Evolutionary conservation across 37 sponge, comb jelly and placozoan species (phyloP).

Genomic region (Eunapius fragilis): DNA sequence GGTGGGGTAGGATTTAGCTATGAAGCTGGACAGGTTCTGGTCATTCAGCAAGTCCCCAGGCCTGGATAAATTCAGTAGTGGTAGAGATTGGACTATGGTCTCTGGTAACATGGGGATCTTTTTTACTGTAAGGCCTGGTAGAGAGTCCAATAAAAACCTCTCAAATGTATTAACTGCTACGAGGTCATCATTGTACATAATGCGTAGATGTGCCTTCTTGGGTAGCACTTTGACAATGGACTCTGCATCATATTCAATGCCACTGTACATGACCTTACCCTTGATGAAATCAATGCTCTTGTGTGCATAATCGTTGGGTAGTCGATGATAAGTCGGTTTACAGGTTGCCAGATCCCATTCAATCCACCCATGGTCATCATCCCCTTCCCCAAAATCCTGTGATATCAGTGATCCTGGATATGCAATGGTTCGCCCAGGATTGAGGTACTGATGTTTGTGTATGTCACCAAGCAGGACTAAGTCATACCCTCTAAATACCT

Average conservation of each 20-base stretch:
- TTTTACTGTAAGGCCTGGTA: neutral
- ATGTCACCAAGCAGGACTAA: neutral
- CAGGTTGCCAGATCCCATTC: neutral
- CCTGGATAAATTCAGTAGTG: neutral
- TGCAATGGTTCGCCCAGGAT: neutral
- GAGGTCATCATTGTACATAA: neutral
- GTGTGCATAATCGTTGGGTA: neutral
- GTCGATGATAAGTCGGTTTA: neutral
- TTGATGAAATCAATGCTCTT: neutral
- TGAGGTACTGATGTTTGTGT: neutral
- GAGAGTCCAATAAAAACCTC: neutral
- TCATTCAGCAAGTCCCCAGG: neutral
- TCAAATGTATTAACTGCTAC: neutral
- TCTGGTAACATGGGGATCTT: neutral
- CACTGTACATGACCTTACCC: neutral
- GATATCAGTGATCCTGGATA: neutral
- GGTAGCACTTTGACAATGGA: neutral
- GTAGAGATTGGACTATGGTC: neutral
- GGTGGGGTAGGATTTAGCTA: neutral
- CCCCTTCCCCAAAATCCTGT: neutral
- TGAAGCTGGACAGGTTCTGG: neutral
- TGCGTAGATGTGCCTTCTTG: neutral
- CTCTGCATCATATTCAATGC: neutral
- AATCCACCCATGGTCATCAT: neutral
- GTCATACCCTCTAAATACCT: neutral